Evolutionary conservation across 1,140 invertebrate species (phyloP), one percentile per base, ranked within the genome.

Genomic region (Himalopsyche phryganea): DNA sequence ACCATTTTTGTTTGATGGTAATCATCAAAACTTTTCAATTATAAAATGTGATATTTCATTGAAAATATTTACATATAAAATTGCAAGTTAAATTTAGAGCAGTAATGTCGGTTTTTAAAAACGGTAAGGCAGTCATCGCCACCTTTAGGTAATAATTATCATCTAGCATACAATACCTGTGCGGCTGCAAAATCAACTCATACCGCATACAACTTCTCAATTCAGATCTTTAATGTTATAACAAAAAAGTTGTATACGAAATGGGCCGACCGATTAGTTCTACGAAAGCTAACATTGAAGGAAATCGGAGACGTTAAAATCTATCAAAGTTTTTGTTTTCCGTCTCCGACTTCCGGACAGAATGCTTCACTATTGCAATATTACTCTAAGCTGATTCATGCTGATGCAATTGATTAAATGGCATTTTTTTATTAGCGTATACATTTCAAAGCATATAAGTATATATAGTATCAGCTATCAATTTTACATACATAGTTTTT

Each of bases 211-310:
- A 33, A 18, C 40, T 28, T 50, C 23, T 28, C 23, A 28, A 28
- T 28, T 28, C 23, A 28, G 23, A 28, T 28, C 23, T 28, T 9
- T 28, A 28, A 28, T 28, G 9, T 3, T 28, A 17, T 7, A 35
- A n/a, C 13, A 9, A 44, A 53, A 33, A 33, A 35, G 46, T 13
- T 20, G 28, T 38, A 48, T 50, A 47, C 52, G 41, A 48, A 33
- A 56, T 56, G 50, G 13, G 40, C 19, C 28, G 47, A 59, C 36
- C 35, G 33, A 47, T 63, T 63, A 63, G 47, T 59, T 45, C 56
- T 59, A 58, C 61, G 45, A 63, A 55, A 59, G 61, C 61, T 63
- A 48, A 58, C 56, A 63, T 47, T 55, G 51, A 59, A 20, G 28
- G 48, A 38, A 35, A 46, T 38, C 32, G 41, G 52, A 62, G 50